Evolutionary conservation across 2,113 vertebrate genomes (phyloP), one percentile per base, ranked within the genome.

Genomic region (Psammodynastes pulverulentus): DNA sequence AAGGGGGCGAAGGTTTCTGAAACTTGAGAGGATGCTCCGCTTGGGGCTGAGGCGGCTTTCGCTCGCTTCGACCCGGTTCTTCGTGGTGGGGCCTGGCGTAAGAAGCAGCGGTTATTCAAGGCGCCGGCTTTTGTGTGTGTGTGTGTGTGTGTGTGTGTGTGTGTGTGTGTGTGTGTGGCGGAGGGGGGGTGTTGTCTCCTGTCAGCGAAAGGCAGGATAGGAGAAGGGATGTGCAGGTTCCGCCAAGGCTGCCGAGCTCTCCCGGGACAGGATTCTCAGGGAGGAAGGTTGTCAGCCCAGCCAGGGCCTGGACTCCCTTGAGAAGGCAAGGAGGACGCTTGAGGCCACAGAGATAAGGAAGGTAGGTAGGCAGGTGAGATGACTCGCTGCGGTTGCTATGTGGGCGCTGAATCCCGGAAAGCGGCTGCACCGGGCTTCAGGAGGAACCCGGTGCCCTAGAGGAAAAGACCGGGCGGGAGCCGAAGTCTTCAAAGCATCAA

Each of bases 61-160:
- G 87, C 29, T 53, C 23, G 92, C 94, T 84, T 19, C 93, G 89
- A n/a, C 87, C 52, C 91, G 93, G 93, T 85, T n/a, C 90, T n/a
- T 94, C 43, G 10, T 56, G 13, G 9, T n/a, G 93, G 93, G 95
- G 95, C 96, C 96, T 94, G 95, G 88, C 89, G 89, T 89, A 89
- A 89, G 94, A 96, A 89, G 92, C 94, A 84, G 95, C 95, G 23
- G 92, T 39, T 84, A 92, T 94, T 93, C 94, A 93, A 90, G 91
- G 23, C 53, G 87, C 89, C 92, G 93, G 72, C 93, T 92, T 1
- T 34, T 9, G 67, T 29, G 62, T 84, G 88, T 6, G 52, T 53
- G 5, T 21, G 52, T 53, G 17, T 53, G 52, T 21, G 51, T 53
- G 52, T 10, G 23, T 4, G 56, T 12, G 23, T 10, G 53, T 23